Percentiles rank a stretch among this genome's conserved stretches.
Evolutionary conservation across 2,113 vertebrate genomes (phyloP).

Genomic region (Dinomys branickii): DNA sequence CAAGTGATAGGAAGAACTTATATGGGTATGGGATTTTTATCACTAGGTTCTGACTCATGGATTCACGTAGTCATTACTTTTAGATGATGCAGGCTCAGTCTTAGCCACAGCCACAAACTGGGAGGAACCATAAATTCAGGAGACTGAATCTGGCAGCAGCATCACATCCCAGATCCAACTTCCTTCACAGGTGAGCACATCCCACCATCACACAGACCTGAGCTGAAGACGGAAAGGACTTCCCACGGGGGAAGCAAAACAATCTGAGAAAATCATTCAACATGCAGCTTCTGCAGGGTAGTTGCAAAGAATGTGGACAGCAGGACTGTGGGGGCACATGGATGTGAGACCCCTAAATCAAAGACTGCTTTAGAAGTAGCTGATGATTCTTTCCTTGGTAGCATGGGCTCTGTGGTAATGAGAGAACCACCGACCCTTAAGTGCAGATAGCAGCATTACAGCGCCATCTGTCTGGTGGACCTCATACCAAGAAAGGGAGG

Average conservation of each 20-base stretch:
- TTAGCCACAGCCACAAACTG: constrained; percentile 92
- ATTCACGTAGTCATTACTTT: constrained; percentile 87
- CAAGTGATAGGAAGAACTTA: neutral
- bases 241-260: neutral
- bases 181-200: constrained; percentile 90
- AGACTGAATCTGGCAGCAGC: constrained; percentile 93
- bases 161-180: constrained; percentile 95
- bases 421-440: no score
- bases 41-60: constrained; percentile 87
- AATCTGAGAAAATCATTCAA: neutral
- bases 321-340: neutral
- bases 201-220: fast-evolving
- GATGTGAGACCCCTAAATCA: no score
- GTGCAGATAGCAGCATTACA: no score
- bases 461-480: no score
- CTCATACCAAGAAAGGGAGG: no score
- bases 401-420: no score
- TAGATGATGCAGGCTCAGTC: constrained; percentile 88
- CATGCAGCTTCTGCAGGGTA: neutral
- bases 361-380: neutral
- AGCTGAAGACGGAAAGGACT: neutral
- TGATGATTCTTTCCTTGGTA: neutral
- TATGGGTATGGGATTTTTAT: neutral
- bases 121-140: constrained; percentile 98
- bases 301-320: neutral